Conservation (phyloP, 2,888 invertebrate species). For the Chydorus sphaericus region DNA sequence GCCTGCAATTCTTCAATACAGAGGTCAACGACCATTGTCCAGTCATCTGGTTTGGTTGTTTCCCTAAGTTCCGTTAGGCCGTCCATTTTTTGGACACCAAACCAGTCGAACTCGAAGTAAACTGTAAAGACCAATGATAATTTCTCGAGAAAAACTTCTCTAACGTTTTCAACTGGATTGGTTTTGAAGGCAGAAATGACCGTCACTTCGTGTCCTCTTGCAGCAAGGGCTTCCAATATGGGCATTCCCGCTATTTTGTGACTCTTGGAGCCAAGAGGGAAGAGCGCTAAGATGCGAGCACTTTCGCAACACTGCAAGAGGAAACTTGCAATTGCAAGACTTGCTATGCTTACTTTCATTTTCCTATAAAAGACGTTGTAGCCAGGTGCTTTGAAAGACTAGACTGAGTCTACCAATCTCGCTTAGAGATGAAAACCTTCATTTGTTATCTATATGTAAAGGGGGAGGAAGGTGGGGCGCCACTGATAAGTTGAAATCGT, state of each 20-base stretch:
- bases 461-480: no score
- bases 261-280: neutral
- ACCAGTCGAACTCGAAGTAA: neutral
- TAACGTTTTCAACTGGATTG: neutral
- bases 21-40: neutral
- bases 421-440: no score
- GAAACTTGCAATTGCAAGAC: no score
- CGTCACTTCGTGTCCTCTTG: conserved; percentile 1
- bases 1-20: neutral
- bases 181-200: neutral
- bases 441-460: no score
- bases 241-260: conserved; percentile 2
- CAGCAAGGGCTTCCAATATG: neutral
- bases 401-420: no score
- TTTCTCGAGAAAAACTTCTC: neutral
- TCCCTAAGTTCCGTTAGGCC: neutral
- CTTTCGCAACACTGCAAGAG: neutral
- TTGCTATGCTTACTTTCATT: no score
- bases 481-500: no score
- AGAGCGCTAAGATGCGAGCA: neutral
- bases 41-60: no score
- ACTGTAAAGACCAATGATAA: neutral
- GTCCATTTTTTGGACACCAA: conserved; percentile 36
- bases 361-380: no score
- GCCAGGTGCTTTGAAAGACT: no score